Conservation (phyloP, 1,140 invertebrate species). For the Cyphomyrmex costatus region DNA sequence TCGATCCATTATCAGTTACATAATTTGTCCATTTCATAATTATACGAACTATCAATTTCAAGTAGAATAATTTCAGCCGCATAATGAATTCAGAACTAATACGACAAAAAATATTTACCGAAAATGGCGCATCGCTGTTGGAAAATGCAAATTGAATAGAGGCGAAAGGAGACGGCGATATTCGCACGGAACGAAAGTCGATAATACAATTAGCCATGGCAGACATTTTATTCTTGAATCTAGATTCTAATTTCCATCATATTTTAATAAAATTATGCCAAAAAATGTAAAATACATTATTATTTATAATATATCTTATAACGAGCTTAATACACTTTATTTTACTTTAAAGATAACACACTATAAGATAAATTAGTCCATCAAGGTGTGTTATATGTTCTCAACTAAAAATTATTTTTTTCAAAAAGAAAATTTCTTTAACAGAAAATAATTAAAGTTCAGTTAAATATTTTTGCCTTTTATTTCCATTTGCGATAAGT, state of each 20-base stretch:
- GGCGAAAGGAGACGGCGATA: slow-evolving; percentile 6
- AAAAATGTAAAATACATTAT: neutral
- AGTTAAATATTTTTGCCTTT: neutral
- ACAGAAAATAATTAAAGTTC: neutral
- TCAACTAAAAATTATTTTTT: neutral
- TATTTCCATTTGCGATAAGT: neutral
- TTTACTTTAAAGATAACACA: neutral
- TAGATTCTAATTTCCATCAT: neutral
- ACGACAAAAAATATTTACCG: slow-evolving; percentile 9
- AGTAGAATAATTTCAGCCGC: slow-evolving; percentile 17
- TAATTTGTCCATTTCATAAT: slow-evolving; percentile 14
- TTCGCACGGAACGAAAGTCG: neutral
- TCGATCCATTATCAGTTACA: slow-evolving; percentile 39
- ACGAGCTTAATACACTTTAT: neutral
- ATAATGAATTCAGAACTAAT: slow-evolving; percentile 6
- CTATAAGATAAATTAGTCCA: neutral
- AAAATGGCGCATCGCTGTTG: neutral
- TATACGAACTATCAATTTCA: neutral
- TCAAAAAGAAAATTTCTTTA: neutral
- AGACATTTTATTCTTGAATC: neutral
- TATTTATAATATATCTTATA: neutral
- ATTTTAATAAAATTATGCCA: neutral
- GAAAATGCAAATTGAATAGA: slow-evolving; percentile 29
- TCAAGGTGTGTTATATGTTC: neutral
- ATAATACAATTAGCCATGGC: slow-evolving; percentile 17